Evolutionary conservation across 1,140 invertebrate species (phyloP).

Genomic region (Cecropterus lyciades): DNA sequence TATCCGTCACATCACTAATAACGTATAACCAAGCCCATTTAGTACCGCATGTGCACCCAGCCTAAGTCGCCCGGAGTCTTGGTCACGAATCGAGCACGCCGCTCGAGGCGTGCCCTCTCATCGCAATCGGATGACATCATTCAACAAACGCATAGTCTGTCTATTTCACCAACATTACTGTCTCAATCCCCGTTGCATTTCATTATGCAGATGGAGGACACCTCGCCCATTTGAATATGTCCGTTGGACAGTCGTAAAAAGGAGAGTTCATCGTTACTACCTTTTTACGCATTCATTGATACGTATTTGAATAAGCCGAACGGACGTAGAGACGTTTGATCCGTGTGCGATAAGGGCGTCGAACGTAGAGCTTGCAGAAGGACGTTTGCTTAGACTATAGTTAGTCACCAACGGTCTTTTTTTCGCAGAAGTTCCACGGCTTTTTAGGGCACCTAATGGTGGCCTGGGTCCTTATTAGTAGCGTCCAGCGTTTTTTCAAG

Average conservation of each 20-base stretch:
- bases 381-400: too few species aligned
- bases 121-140: slow-evolving; percentile 70
- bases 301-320: slow-evolving; percentile 22
- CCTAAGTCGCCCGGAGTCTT: slow-evolving; percentile 46
- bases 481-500: too few species aligned
- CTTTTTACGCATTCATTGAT: slow-evolving; percentile 32
- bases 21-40: background rate
- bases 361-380: background rate
- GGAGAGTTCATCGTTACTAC: slow-evolving; percentile 27
- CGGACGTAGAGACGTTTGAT: slow-evolving; percentile 10
- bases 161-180: slow-evolving; percentile 37
- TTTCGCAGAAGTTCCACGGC: too few species aligned
- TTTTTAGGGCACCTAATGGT: too few species aligned
- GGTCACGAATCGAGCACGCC: slow-evolving; percentile 57
- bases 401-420: too few species aligned
- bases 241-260: slow-evolving; percentile 20
- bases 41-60: background rate
- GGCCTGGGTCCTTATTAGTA: too few species aligned
- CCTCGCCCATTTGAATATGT: slow-evolving; percentile 17
- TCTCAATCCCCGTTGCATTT: slow-evolving; percentile 29
- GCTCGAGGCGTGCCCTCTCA: slow-evolving; percentile 55
- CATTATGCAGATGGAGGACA: slow-evolving; percentile 14
- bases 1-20: background rate
- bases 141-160: slow-evolving; percentile 38
- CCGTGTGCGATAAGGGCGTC: background rate